phyloP scores from a whole-genome alignment of 1,140 invertebrate species.

The Saccostrea glomerata region DNA sequence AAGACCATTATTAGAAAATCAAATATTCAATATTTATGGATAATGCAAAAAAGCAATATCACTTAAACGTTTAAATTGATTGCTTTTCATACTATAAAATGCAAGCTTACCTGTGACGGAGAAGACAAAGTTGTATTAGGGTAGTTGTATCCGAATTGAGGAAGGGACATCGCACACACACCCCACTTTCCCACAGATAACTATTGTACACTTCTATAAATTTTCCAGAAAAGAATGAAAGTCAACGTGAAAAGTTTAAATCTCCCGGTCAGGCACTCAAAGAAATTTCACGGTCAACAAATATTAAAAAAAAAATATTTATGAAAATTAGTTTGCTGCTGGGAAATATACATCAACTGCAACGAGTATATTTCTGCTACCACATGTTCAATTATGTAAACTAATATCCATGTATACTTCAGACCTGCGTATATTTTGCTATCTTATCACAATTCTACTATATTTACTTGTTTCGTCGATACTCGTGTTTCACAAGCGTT shows the following conservation, averaged over 20 bases:
- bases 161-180: constrained; percentile 53
- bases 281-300: constrained; percentile 12
- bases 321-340: constrained; percentile 33
- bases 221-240: constrained; percentile 29
- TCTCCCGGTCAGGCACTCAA: background rate
- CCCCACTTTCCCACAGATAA: constrained; percentile 34
- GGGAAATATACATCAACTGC: constrained; percentile 40
- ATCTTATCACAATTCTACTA: constrained; percentile 41
- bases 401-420: constrained; percentile 37
- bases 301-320: constrained; percentile 7
- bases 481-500: constrained; percentile 57
- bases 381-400: constrained; percentile 47
- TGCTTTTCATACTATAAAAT: background rate
- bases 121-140: constrained; percentile 48
- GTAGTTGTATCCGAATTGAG: constrained; percentile 55
- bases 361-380: constrained; percentile 43
- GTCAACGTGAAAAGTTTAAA: background rate
- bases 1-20: constrained; percentile 36
- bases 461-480: constrained; percentile 19
- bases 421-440: constrained; percentile 29
- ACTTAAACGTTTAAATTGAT: constrained; percentile 18
- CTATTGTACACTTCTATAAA: background rate
- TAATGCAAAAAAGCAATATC: background rate
- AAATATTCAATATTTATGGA: constrained; percentile 7
- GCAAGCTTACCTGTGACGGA: constrained; percentile 52